Percentiles rank a stretch among this genome's conserved stretches.
Conservation (phyloP, 2,888 invertebrate species). For the Morpho helenor region DNA sequence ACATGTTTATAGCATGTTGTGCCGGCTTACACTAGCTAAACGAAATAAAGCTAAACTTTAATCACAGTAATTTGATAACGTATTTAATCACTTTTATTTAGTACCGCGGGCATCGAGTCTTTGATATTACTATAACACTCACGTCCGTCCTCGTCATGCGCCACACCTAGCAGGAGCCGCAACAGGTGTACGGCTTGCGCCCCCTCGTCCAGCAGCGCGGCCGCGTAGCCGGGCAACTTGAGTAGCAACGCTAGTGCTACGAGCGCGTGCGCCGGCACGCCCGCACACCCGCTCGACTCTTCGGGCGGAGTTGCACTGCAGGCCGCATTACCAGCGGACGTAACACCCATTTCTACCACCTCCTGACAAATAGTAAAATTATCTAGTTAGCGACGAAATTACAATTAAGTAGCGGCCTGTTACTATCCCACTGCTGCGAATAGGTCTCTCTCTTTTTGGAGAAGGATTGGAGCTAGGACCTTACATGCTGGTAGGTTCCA, state of each 20-base stretch:
- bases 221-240: conserved; percentile 93
- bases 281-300: conserved; percentile 59
- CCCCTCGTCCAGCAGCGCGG: conserved; percentile 90
- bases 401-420: too few species aligned
- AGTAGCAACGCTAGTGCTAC: conserved; percentile 94
- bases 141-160: conserved; percentile 95
- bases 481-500: too few species aligned
- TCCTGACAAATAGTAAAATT: conserved; percentile 37
- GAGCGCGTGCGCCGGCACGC: conserved; percentile 92
- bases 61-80: too few species aligned
- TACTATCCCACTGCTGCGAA: too few species aligned
- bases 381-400: too few species aligned
- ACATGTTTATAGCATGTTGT: too few species aligned
- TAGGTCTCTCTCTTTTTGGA: too few species aligned
- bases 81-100: too few species aligned
- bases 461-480: too few species aligned
- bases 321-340: conserved; percentile 26
- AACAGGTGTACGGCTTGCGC: conserved; percentile 92
- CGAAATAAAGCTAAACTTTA: too few species aligned
- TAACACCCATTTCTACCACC: conserved; percentile 57
- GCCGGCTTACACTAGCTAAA: too few species aligned
- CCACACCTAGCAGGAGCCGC: conserved; percentile 92
- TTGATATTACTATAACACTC: conserved; percentile 37
- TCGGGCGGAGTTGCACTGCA: conserved; percentile 57
- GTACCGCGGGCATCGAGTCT: too few species aligned